Evolutionary conservation across 35 echinoderm and acorn worm species (phyloP), one percentile per base, ranked within the genome.

Genomic region (Strongylocentrotus purpuratus): DNA sequence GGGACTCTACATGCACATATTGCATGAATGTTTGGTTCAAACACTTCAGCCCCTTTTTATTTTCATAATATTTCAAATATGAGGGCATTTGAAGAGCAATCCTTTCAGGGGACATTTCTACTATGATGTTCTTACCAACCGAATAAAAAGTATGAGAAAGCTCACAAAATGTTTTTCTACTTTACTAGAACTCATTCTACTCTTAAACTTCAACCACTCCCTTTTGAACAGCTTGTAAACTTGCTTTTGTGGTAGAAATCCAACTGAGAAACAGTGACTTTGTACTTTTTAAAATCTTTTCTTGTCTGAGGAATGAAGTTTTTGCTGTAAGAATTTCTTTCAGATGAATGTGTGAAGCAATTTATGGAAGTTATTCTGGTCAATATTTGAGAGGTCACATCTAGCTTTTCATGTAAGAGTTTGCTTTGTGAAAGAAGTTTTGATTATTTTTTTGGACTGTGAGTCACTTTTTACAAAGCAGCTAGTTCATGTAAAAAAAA

Each of bases 381-480:
- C 20, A 78, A 78, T 78, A 78, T 78, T 78, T 78, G 65, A 78
- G 65, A 78, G 65, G 65, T 78, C 20, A 78, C 65, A 78, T 78
- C 65, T 22, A 78, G 65, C 65, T 78, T 78, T 78, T 78, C 65
- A 28, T n/a, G 7, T 28, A 78, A 28, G n/a, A 78, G 28, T n/a
- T 78, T n/a, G 20, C 25, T 78, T n/a, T 28, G 65, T 78, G 20
- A 78, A 28, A 31, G 65, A 78, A 28, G 28, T 78, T 78, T 78
- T n/a, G 65, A 78, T 78, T 78, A 59, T 5, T 78, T 25, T 78
- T n/a, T 28, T 18, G 20, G 65, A n/a, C 20, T 28, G 17, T 59
- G 65, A 22, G 18, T 8, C 20, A 78, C 65, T 6, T 8, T 78
- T 78, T 78, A 28, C 20, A 78, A 28, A 78, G 20, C 7, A 8